Evolutionary conservation across 1,140 invertebrate species (phyloP).

Genomic region (Leptonema lineaticorne): DNA sequence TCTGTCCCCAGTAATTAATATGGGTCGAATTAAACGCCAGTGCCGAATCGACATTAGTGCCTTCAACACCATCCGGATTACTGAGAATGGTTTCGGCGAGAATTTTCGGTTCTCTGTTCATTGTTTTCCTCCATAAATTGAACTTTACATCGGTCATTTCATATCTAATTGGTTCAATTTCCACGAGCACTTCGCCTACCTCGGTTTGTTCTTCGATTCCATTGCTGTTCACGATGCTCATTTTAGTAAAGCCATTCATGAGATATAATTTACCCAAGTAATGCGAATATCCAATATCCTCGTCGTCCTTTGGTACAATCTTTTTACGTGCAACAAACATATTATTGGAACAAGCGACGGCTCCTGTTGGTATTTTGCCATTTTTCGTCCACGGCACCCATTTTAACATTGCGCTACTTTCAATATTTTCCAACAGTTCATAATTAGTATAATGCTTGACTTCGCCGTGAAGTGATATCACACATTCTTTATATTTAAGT

Average conservation of each 20-base stretch:
- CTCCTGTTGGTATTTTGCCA: constrained; percentile 60
- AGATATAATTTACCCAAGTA: constrained; percentile 69
- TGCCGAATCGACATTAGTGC: constrained; percentile 65
- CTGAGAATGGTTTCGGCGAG: constrained; percentile 63
- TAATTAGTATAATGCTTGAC: constrained; percentile 63
- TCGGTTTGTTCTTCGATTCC: constrained; percentile 60
- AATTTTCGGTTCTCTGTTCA: constrained; percentile 56
- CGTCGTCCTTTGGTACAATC: constrained; percentile 47
- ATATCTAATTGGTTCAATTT: constrained; percentile 74
- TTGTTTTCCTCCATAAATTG: constrained; percentile 58
- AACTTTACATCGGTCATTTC: constrained; percentile 68
- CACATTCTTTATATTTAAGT: constrained; percentile 61
- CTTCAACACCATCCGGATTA: constrained; percentile 59
- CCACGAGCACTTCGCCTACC: constrained; percentile 73
- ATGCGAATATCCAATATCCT: constrained; percentile 51
- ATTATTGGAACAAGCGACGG: constrained; percentile 58
- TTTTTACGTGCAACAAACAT: constrained; percentile 56
- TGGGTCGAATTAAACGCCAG: constrained; percentile 70
- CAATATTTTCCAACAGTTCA: constrained; percentile 75
- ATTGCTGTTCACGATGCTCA: constrained; percentile 65
- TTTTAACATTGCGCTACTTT: constrained; percentile 69
- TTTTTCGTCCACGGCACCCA: constrained; percentile 74
- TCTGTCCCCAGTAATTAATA: constrained; percentile 73
- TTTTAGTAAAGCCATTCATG: constrained; percentile 65
- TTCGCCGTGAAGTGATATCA: constrained; percentile 62